Evolutionary conservation across 2,797 vertebrate genomes (phyloP).

Genomic region (Nothura maculosa): DNA sequence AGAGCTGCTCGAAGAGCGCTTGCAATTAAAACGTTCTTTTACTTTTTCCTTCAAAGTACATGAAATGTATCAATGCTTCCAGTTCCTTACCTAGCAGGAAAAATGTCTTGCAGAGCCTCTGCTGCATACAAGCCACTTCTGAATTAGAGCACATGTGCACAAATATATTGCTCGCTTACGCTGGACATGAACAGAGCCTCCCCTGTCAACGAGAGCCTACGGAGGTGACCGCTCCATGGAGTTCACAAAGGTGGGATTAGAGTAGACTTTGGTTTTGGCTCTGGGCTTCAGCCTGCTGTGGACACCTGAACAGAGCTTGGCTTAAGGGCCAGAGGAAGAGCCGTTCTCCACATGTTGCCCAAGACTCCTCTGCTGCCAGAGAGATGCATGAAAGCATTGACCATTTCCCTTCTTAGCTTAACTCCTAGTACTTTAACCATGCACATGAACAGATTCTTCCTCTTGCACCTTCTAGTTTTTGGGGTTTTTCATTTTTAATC

Average conservation of each 20-base stretch:
- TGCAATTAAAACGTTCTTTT: background rate
- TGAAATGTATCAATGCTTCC: background rate
- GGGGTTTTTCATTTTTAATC: background rate
- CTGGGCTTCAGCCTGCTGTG: background rate
- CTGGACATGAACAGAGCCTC: background rate
- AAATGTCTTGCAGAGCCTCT: background rate
- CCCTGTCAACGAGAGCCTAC: background rate
- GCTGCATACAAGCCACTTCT: background rate
- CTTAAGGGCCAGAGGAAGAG: background rate
- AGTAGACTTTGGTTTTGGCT: background rate
- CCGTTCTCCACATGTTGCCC: background rate
- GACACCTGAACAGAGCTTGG: background rate
- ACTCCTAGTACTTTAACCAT: background rate
- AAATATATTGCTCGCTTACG: rapidly evolving
- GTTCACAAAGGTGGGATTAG: background rate
- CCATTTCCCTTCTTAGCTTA: background rate
- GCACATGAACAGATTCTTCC: background rate
- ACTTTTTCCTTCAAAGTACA: background rate
- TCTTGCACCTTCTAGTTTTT: background rate
- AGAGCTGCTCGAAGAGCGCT: background rate
- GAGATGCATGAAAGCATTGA: background rate
- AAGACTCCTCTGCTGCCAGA: background rate
- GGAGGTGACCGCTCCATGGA: background rate
- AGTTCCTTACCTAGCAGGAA: background rate
- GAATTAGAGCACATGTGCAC: background rate